These are phyloP conservation scores for Copsychus sechellarum DNA, from an alignment of 2,113 vertebrate species.

Conservation along the genomic window DNA sequence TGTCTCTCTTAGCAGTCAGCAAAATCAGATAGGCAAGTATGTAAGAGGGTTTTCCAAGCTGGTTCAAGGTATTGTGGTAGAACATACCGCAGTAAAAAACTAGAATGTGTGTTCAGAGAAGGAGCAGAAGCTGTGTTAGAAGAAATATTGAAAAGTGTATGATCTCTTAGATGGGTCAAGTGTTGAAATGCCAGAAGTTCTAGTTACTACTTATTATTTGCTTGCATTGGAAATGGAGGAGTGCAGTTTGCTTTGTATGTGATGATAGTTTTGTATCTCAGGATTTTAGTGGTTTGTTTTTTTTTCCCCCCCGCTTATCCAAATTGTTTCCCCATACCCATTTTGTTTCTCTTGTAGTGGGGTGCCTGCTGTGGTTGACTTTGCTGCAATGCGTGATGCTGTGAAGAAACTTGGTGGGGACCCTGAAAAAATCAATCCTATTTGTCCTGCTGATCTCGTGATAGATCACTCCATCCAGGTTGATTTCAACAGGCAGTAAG, in stretches of 20 bases:
- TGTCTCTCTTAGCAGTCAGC: not conserved
- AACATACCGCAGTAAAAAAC: not conserved
- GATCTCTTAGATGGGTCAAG: fast-evolving
- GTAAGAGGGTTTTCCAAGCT: not conserved
- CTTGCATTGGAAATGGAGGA: not conserved
- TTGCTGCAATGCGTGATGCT: conserved; percentile 96
- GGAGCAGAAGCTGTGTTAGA: not conserved
- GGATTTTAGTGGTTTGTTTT: not conserved
- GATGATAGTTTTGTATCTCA: not conserved
- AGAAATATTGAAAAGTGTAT: not conserved
- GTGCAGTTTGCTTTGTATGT: not conserved
- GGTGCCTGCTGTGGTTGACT: conserved; percentile 96
- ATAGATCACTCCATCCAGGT: conserved; percentile 99
- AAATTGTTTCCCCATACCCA: not conserved
- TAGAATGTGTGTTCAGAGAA: not conserved
- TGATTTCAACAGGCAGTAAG: conserved; percentile 94
- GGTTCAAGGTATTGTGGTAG: not conserved
- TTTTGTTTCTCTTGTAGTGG: conserved; percentile 75
- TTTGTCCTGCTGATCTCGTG: conserved; percentile 95
- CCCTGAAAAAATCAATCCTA: conserved; percentile 93
- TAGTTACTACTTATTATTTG: not conserved
- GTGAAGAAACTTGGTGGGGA: conserved; percentile 89
- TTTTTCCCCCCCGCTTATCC: not conserved
- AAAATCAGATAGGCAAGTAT: not conserved
- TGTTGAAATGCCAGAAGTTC: not conserved